Conservation (phyloP, 2,113 vertebrate genomes). For the Ellobius talpinus region DNA sequence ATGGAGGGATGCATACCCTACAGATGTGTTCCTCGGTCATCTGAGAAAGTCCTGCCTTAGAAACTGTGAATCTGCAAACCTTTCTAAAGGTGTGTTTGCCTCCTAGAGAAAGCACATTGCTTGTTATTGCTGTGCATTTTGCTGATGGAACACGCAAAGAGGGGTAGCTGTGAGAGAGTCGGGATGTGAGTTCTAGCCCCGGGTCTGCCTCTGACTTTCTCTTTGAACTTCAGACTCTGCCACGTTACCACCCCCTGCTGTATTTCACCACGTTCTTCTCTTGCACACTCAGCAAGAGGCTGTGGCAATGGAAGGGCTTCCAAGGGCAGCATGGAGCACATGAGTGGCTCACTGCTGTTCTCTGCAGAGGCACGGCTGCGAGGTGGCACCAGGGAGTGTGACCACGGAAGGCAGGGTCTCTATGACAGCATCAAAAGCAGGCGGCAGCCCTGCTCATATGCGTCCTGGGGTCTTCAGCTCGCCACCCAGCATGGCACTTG, state of each 20-base stretch:
- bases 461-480: background rate
- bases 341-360: background rate
- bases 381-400: background rate
- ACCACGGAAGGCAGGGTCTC: background rate
- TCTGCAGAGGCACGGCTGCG: background rate
- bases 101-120: background rate
- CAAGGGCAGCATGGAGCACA: background rate
- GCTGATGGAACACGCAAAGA: background rate
- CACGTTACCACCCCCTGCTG: background rate
- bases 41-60: background rate
- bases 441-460: background rate
- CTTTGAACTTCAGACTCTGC: background rate
- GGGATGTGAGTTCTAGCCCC: background rate
- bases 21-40: background rate
- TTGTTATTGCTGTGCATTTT: background rate
- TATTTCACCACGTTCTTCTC: background rate
- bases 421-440: background rate
- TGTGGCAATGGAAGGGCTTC: background rate
- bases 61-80: background rate
- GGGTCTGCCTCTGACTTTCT: background rate
- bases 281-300: background rate
- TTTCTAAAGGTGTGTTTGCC: background rate
- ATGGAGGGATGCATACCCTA: background rate
- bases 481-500: background rate
- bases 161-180: too few species aligned